Evolutionary conservation across 2,888 invertebrate species (phyloP).

Genomic region (Agriotes lineatus): DNA sequence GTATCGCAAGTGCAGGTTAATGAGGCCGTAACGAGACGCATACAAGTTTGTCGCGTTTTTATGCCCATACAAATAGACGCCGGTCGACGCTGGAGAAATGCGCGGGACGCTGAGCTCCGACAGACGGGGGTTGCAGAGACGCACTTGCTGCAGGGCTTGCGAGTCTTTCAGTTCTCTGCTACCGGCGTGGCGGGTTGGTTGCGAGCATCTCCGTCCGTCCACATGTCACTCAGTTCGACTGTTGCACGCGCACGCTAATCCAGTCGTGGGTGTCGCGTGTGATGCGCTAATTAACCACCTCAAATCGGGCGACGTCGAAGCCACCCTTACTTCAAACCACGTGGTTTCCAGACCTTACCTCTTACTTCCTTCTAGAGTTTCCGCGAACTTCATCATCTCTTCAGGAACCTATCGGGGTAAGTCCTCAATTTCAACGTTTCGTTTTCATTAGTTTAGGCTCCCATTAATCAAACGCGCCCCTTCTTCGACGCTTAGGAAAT

Average conservation of each 20-base stretch:
- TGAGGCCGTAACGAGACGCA: constrained; percentile 55
- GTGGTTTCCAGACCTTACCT: constrained; percentile 17
- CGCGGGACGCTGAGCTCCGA: constrained; percentile 52
- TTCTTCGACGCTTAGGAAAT: too few species aligned
- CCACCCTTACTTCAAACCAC: constrained; percentile 13
- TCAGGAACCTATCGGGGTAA: constrained; percentile 9
- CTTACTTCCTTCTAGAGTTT: constrained; percentile 2
- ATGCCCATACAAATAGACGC: constrained; percentile 52
- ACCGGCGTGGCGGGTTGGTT: constrained; percentile 32
- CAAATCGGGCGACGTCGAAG: constrained; percentile 3
- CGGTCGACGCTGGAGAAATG: constrained; percentile 53
- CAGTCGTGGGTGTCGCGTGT: constrained; percentile 33
- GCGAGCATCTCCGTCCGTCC: constrained; percentile 45
- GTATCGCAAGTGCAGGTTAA: constrained; percentile 52
- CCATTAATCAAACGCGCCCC: too few species aligned
- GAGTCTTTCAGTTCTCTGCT: constrained; percentile 37
- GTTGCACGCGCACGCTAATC: constrained; percentile 37
- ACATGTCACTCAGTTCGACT: constrained; percentile 39
- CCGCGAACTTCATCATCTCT: constrained; percentile 1
- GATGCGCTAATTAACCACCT: constrained; percentile 21
- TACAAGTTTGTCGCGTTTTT: constrained; percentile 52
- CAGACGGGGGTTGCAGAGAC: constrained; percentile 46
- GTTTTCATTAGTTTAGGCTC: too few species aligned
- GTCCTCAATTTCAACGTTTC: too few species aligned
- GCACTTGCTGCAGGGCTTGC: constrained; percentile 42